Evolutionary conservation across 1,140 invertebrate genomes (phyloP).

Genomic region (Eueides isabella): DNA sequence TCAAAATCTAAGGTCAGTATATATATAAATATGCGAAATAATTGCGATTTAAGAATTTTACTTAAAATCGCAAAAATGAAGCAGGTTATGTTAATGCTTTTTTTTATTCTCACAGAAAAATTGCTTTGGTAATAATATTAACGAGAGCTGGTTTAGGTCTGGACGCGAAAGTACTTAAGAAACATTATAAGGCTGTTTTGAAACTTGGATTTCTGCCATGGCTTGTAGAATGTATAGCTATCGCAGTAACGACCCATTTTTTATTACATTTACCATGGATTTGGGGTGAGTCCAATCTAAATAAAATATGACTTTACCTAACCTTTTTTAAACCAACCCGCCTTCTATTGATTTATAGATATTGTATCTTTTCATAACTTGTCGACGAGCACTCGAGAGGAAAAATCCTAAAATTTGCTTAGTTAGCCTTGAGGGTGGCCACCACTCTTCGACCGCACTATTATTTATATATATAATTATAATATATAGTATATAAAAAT

Average conservation of each 20-base stretch:
- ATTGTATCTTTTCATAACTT: no score
- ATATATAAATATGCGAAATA: neutral
- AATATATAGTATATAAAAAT: no score
- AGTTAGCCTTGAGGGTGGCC: no score
- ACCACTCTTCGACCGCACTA: no score
- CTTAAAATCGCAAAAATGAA: no score
- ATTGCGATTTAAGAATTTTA: no score
- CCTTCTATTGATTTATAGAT: no score
- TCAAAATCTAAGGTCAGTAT: slow-evolving; percentile 84
- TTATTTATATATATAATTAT: no score
- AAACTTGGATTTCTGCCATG: slow-evolving; percentile 94
- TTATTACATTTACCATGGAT: slow-evolving; percentile 93
- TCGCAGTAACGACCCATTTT: slow-evolving; percentile 88
- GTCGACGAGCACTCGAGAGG: no score
- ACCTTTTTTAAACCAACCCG: no score
- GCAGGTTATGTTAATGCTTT: neutral
- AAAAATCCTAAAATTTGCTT: no score
- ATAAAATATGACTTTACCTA: no score
- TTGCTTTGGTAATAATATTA: slow-evolving; percentile 96
- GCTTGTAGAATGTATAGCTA: slow-evolving; percentile 88
- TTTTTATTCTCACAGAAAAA: slow-evolving; percentile 83
- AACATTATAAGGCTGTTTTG: slow-evolving; percentile 89
- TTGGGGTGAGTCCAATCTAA: slow-evolving; percentile 87
- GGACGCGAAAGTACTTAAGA: slow-evolving; percentile 91
- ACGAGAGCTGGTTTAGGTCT: slow-evolving; percentile 96